Evolutionary conservation across 2,888 invertebrate genomes (phyloP).

Genomic region (Antheraea yamamai): DNA sequence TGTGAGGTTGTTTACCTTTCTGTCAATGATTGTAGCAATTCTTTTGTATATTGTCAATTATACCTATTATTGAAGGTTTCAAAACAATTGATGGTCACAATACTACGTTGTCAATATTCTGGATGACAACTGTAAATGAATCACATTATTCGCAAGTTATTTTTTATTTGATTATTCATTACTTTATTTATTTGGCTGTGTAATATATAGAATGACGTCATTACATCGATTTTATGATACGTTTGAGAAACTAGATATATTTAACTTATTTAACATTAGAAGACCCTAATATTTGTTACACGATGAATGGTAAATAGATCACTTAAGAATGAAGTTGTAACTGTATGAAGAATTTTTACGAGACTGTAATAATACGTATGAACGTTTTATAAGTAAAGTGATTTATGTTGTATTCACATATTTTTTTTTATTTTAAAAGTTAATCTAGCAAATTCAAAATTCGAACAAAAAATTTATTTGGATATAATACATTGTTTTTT

Average conservation of each 20-base stretch:
- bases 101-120: background rate
- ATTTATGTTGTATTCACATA: background rate
- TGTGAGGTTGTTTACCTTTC: conserved; percentile 39
- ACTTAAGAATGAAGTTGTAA: background rate
- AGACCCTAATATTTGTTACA: background rate
- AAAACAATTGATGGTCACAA: background rate
- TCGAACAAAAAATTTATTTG: too few species aligned
- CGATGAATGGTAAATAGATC: background rate
- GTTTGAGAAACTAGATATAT: background rate
- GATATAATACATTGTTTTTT: background rate
- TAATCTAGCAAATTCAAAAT: too few species aligned
- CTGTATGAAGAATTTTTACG: background rate
- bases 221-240: background rate
- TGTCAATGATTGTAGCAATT: background rate
- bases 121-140: background rate
- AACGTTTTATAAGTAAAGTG: background rate
- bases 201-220: background rate
- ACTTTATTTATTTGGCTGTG: background rate
- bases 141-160: background rate
- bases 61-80: background rate
- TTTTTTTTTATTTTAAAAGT: background rate
- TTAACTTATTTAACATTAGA: background rate
- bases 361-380: background rate
- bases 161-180: background rate
- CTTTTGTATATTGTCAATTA: background rate